Conservation (phyloP, 1,140 invertebrate genomes). For the Zophobas atratus region DNA sequence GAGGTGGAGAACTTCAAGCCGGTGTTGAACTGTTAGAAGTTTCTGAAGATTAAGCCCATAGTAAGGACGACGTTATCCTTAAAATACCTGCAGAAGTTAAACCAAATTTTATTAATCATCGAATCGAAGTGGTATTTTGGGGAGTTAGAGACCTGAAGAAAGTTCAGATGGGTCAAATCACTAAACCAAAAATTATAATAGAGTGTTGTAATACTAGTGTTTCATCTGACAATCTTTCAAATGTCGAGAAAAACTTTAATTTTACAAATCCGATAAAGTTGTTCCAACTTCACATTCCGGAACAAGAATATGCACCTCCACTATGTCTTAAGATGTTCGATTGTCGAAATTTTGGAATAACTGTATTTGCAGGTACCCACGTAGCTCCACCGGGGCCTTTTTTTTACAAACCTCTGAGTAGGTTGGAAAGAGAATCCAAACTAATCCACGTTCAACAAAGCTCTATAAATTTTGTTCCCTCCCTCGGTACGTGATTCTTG, state of each 20-base stretch:
- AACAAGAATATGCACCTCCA: conserved; percentile 69
- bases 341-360: conserved; percentile 73
- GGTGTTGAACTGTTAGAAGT: conserved; percentile 74
- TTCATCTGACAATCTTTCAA: conserved; percentile 72
- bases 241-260: conserved; percentile 69
- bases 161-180: conserved; percentile 67
- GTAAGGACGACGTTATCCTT: conserved; percentile 57
- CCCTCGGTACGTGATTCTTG: background rate
- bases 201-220: conserved; percentile 71
- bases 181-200: conserved; percentile 72
- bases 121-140: conserved; percentile 77
- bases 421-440: conserved; percentile 62
- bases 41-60: background rate
- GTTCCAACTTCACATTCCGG: conserved; percentile 66
- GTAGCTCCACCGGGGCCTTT: conserved; percentile 66
- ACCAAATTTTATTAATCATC: conserved; percentile 64
- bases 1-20: conserved; percentile 71
- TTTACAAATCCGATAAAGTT: conserved; percentile 69
- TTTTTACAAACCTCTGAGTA: conserved; percentile 65
- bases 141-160: conserved; percentile 74
- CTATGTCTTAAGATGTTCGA: conserved; percentile 74
- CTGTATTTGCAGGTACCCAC: conserved; percentile 71
- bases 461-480: background rate
- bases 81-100: conserved; percentile 70
- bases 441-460: conserved; percentile 38